phyloP scores from a whole-genome alignment of 1,140 invertebrate genomes.

The Halyomorpha halys region DNA sequence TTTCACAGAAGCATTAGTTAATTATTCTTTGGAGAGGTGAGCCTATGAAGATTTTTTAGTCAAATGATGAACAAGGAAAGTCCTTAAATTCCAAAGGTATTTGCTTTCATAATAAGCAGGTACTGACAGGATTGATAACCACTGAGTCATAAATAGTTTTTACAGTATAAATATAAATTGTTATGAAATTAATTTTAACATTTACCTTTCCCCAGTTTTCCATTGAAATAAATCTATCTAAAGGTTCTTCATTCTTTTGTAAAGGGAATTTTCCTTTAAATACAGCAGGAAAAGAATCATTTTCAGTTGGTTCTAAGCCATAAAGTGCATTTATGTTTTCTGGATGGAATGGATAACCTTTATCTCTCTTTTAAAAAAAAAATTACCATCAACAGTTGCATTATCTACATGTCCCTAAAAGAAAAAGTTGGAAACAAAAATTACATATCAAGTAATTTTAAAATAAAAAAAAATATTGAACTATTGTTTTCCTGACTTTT shows the following conservation, averaged over 20 bases:
- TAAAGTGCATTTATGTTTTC: constrained; percentile 24
- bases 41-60: too few relatives aligned
- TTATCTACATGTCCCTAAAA: constrained; percentile 27
- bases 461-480: not conserved
- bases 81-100: too few relatives aligned
- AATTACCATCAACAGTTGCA: constrained; percentile 24
- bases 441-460: too few relatives aligned
- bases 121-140: too few relatives aligned
- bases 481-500: constrained; percentile 13
- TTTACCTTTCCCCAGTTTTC: constrained; percentile 28
- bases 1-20: too few relatives aligned
- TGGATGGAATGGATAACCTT: constrained; percentile 24
- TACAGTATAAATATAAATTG: too few relatives aligned
- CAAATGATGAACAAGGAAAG: too few relatives aligned
- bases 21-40: too few relatives aligned
- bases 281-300: constrained; percentile 1
- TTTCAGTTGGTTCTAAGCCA: not conserved
- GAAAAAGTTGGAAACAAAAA: not conserved
- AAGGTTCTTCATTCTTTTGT: not conserved
- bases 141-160: too few relatives aligned
- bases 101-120: too few relatives aligned
- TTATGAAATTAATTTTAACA: not conserved
- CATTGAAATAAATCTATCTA: constrained; percentile 28
- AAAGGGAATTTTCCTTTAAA: constrained; percentile 6
- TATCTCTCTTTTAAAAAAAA: constrained; percentile 22